Conservation (phyloP, 2,797 vertebrate genomes). For the Knipowitschia caucasica region DNA sequence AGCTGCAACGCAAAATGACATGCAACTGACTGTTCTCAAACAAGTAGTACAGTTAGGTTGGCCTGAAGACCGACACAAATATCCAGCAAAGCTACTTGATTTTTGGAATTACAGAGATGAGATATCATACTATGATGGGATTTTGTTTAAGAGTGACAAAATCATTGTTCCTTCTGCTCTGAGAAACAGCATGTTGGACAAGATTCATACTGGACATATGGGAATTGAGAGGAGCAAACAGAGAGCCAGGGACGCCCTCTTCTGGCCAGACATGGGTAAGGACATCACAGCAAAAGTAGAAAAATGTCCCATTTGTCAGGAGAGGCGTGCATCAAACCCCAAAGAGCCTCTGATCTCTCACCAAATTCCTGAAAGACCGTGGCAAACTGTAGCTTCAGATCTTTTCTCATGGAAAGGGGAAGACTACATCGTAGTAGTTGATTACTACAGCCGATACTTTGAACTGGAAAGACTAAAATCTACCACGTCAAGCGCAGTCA, state of each 20-base stretch:
- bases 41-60: neutral
- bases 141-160: neutral
- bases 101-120: neutral
- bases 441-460: slow-evolving; percentile 1
- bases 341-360: neutral
- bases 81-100: neutral
- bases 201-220: neutral
- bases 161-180: neutral
- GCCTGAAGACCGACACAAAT: neutral
- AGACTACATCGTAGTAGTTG: too few relatives aligned
- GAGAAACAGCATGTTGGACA: neutral
- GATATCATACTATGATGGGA: neutral
- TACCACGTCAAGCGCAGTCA: neutral
- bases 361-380: neutral
- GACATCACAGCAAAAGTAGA: too few relatives aligned
- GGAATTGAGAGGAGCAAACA: neutral
- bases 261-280: neutral
- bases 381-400: too few relatives aligned
- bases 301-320: neutral
- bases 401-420: too few relatives aligned
- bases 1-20: slow-evolving; percentile 12
- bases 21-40: neutral
- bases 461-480: neutral
- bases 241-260: neutral
- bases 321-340: neutral